Evolutionary conservation across 2,113 vertebrate genomes (phyloP), one percentile per base, ranked within the genome.

Genomic region (Dromas ardeola): DNA sequence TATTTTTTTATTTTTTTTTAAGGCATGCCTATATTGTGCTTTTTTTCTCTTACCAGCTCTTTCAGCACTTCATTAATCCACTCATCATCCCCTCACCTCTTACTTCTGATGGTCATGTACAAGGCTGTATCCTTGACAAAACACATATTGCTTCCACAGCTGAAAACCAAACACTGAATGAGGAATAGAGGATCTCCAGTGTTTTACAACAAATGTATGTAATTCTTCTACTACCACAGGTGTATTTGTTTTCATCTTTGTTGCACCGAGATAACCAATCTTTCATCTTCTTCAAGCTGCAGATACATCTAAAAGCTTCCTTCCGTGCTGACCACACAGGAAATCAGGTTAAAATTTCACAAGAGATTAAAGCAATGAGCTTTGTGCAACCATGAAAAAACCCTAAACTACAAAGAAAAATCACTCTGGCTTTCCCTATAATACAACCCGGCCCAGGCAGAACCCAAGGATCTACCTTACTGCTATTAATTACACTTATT

Each of bases 231-330:
- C 17, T 47, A 56, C 14, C 61, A 91, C 17, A 66, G 47, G n/a
- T 92, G 45, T 29, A 50, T 92, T 90, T 92, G 58, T 71, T 93
- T 81, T 81, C n/a, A 52, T 38, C 56, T 85, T 95, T 91, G 92
- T 43, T 65, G 34, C 61, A 69, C 0, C n/a, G 67, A 86, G 34
- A 87, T 79, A 88, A 76, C 36, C 32, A 63, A 73, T 16, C 30
- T 67, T 81, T 49, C 36, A 49, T 20, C 22, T 42, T 78, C 66
- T 71, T 86, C 82, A 88, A 30, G 34, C 43, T 89, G 72, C 52
- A 92, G 52, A 61, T 36, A 56, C 8, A 90, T 32, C 63, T 79
- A 22, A 8, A 67, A 79, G 49, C 65, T 91, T 91, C 62, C 43
- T 88, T 83, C 67, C 0, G 0, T 25, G 16, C 17, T 67, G 82